Evolutionary conservation across 2,888 invertebrate species (phyloP).

Genomic region (Hirtodrosophila alboralis): DNA sequence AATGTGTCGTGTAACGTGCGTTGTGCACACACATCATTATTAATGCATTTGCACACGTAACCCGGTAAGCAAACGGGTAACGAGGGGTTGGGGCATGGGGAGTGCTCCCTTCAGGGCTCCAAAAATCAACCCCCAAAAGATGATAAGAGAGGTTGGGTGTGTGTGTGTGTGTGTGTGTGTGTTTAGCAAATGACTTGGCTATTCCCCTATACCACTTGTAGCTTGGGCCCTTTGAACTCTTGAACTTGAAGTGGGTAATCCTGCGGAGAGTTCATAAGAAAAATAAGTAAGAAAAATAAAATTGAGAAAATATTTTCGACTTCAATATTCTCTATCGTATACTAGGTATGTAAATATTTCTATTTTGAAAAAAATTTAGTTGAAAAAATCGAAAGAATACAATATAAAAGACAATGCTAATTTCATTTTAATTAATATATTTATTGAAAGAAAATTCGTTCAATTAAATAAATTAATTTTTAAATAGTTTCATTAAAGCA

Average conservation of each 20-base stretch:
- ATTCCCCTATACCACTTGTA: conserved; percentile 66
- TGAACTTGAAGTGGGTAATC: conserved; percentile 50
- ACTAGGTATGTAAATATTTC: no score
- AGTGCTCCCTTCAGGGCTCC: conserved; percentile 26
- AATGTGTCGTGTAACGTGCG: conserved; percentile 62
- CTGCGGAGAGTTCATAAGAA: conserved; percentile 9
- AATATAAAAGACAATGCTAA: no score
- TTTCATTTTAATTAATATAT: no score
- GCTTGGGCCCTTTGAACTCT: conserved; percentile 54
- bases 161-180: no score
- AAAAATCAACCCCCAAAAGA: conserved; percentile 46
- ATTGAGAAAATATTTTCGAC: no score
- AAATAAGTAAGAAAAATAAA: no score
- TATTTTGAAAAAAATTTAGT: no score
- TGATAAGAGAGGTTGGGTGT: conserved; percentile 1
- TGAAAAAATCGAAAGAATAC: no score
- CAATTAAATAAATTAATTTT: no score
- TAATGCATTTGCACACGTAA: conserved; percentile 74
- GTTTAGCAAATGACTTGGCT: background rate
- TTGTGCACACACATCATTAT: conserved; percentile 74
- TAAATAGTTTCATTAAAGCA: no score
- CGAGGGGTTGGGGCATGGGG: background rate
- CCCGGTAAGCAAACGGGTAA: conserved; percentile 11
- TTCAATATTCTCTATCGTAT: no score
- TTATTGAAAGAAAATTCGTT: no score